A percentile compares a stretch with the other conserved stretches of the same genome.
phyloP scores from a whole-genome alignment of 1,140 invertebrate species.

The Ooceraea biroi region DNA sequence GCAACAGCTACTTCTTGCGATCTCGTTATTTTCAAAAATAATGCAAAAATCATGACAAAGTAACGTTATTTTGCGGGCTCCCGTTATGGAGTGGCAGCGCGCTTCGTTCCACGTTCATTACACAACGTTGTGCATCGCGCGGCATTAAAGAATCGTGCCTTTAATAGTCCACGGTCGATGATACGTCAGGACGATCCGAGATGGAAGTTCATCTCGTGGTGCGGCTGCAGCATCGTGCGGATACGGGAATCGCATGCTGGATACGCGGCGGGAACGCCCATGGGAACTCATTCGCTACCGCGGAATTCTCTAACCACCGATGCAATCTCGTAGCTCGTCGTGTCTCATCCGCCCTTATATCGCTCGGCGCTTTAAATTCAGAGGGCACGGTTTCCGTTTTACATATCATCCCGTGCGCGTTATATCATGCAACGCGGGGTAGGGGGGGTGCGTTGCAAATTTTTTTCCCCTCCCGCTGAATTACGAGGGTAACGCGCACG shows the following conservation, averaged over 20 bases:
- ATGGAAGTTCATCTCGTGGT: constrained; percentile 25
- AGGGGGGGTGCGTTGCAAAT: constrained; percentile 13
- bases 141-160: constrained; percentile 7
- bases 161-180: constrained; percentile 38
- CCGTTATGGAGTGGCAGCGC: too few species aligned
- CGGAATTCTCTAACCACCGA: constrained; percentile 59
- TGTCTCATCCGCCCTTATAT: constrained; percentile 40
- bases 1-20: too few species aligned
- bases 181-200: constrained; percentile 49
- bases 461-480: constrained; percentile 10
- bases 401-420: constrained; percentile 36
- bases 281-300: constrained; percentile 34
- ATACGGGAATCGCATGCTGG: constrained; percentile 13
- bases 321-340: constrained; percentile 61
- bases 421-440: constrained; percentile 16
- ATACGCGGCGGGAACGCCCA: constrained; percentile 46
- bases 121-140: background rate
- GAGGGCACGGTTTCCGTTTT: constrained; percentile 24
- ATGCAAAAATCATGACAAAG: too few species aligned
- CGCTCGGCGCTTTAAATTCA: constrained; percentile 54
- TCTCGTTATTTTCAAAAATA: too few species aligned
- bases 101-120: background rate
- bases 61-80: too few species aligned
- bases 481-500: background rate
- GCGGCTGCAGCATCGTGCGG: background rate